phyloP scores from a whole-genome alignment of 2,797 vertebrate species.

The Leucoraja ocellata region DNA sequence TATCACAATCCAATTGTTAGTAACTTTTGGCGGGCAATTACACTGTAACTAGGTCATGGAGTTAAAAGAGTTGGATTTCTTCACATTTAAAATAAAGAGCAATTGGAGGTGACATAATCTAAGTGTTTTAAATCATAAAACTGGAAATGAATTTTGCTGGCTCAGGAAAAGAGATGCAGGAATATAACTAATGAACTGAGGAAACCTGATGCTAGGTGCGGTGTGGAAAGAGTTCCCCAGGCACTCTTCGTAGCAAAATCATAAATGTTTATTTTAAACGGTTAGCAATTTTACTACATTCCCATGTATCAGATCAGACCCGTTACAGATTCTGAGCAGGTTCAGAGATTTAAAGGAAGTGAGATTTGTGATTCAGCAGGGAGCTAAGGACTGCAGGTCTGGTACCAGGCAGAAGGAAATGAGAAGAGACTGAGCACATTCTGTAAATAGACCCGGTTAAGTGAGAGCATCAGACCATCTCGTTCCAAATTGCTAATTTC shows the following conservation, averaged over 20 bases:
- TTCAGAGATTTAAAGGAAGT: background rate
- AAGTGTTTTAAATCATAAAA: background rate
- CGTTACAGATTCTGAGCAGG: background rate
- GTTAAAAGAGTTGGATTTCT: background rate
- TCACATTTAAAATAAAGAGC: background rate
- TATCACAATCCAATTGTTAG: background rate
- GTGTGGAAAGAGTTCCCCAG: constrained; percentile 2
- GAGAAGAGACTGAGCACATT: background rate
- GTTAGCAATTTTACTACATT: background rate
- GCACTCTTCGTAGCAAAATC: background rate
- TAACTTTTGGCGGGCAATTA: background rate
- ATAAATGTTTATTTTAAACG: background rate
- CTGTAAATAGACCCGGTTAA: background rate
- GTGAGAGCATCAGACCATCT: background rate
- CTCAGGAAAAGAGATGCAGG: constrained; percentile 4
- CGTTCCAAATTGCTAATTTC: background rate
- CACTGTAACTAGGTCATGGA: too few species aligned
- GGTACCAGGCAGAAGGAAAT: background rate
- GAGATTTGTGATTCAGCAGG: background rate
- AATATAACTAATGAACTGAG: background rate
- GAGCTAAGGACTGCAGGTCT: background rate
- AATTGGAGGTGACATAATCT: constrained; percentile 1
- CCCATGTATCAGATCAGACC: background rate
- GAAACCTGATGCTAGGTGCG: constrained; percentile 20
- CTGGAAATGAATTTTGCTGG: background rate